phyloP scores from a whole-genome alignment of 2,888 invertebrate species.

The Parnassius apollo region DNA sequence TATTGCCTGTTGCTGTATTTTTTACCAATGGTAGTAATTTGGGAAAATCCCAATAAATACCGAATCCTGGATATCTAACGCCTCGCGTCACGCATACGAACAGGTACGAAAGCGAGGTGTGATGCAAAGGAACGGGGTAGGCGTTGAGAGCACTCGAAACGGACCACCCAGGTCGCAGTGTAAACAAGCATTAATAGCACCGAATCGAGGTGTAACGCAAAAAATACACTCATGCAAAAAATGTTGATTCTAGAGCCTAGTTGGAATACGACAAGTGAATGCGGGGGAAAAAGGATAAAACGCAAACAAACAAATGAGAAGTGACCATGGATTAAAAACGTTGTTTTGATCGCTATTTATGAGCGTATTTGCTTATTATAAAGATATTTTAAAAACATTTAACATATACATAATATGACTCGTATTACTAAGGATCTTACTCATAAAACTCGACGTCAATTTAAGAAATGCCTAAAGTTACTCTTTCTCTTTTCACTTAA shows the following conservation, averaged over 20 bases:
- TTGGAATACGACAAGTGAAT: slow-evolving; percentile 1
- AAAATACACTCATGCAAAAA: slow-evolving; percentile 20
- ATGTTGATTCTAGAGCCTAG: slow-evolving; percentile 19
- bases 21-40: too few relatives aligned
- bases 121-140: slow-evolving; percentile 32
- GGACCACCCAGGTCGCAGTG: slow-evolving; percentile 35
- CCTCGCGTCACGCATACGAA: slow-evolving; percentile 43
- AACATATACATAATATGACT: too few relatives aligned
- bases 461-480: too few relatives aligned
- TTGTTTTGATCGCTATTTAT: neutral
- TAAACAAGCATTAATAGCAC: slow-evolving; percentile 41
- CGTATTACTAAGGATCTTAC: too few relatives aligned
- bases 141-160: slow-evolving; percentile 33
- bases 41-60: neutral
- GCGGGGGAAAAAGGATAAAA: neutral
- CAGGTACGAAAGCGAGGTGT: slow-evolving; percentile 31
- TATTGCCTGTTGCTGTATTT: too few relatives aligned
- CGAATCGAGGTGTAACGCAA: slow-evolving; percentile 30
- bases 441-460: too few relatives aligned
- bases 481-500: too few relatives aligned
- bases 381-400: too few relatives aligned
- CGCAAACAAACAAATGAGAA: neutral
- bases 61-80: slow-evolving; percentile 24
- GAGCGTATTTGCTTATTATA: too few relatives aligned
- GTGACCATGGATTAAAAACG: slow-evolving; percentile 1